Percentiles rank a stretch among this genome's conserved stretches.
phyloP scores from a whole-genome alignment of 2,113 vertebrate genomes.

The Poecile atricapillus region DNA sequence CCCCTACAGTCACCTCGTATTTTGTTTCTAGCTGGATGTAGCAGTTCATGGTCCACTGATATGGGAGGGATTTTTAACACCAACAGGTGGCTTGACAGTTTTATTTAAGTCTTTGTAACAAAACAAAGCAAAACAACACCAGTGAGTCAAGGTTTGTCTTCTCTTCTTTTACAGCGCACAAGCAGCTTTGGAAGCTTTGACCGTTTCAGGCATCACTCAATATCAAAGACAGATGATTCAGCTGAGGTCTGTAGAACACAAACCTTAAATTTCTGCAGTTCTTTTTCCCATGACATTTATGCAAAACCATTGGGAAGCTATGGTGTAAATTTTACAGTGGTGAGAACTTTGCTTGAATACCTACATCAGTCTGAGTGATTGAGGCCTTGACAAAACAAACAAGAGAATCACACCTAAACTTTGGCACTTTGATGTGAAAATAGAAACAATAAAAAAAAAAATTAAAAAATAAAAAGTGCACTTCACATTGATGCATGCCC shows the following conservation, averaged over 20 bases:
- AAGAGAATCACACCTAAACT: not conserved
- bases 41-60: not conserved
- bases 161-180: conserved; percentile 69
- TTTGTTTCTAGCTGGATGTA: not conserved
- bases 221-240: conserved; percentile 68
- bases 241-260: conserved; percentile 59
- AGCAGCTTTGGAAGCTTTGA: conserved; percentile 81
- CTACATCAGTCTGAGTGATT: not conserved
- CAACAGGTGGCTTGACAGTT: not conserved
- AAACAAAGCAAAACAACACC: not conserved
- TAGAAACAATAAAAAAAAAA: not conserved
- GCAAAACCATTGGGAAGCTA: not conserved
- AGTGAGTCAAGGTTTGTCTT: not conserved
- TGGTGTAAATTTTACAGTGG: not conserved
- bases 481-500: not conserved
- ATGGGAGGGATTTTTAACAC: not conserved
- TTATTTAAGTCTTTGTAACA: not conserved
- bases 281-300: not conserved
- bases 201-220: conserved; percentile 59
- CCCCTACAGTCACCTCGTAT: not conserved
- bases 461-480: not conserved
- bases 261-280: not conserved
- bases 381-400: not conserved
- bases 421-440: not conserved
- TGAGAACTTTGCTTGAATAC: not conserved